A percentile compares a stretch with the other conserved stretches of the same genome.
These are phyloP conservation scores for Sicus ferrugineus DNA, from an alignment of 2,888 invertebrate species.

Conservation along the genomic window DNA sequence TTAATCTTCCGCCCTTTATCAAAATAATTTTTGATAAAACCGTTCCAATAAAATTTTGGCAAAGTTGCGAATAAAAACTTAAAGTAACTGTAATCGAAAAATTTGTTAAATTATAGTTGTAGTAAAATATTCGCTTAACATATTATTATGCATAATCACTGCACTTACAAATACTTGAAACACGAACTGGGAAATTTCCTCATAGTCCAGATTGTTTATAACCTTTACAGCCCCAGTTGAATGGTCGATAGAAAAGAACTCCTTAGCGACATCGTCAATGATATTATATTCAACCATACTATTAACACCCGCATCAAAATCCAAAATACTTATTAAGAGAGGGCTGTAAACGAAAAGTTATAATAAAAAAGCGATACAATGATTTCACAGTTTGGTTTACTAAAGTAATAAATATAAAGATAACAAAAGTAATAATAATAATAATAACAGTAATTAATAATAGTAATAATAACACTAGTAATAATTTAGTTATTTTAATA, in stretches of 20 bases:
- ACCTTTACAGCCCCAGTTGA: conserved; percentile 88
- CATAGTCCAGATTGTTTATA: conserved; percentile 81
- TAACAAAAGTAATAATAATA: no score
- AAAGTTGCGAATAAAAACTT: background rate
- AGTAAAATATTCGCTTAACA: no score
- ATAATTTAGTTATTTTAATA: no score
- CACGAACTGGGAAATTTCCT: conserved; percentile 72
- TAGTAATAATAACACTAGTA: no score
- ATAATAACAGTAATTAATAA: no score
- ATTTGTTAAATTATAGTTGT: background rate
- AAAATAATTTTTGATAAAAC: background rate
- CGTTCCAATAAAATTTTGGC: background rate
- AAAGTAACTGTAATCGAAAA: background rate
- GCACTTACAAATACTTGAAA: conserved; percentile 79
- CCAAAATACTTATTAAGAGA: conserved; percentile 83
- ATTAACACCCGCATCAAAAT: conserved; percentile 87
- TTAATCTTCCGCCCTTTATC: no score
- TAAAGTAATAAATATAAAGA: no score
- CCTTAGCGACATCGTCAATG: conserved; percentile 78
- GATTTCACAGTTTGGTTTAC: no score
- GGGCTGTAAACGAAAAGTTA: conserved; percentile 68
- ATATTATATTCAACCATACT: conserved; percentile 86
- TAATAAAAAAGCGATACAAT: background rate
- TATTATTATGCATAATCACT: no score
- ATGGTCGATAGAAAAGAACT: conserved; percentile 85